Percentiles rank a stretch among this genome's conserved stretches.
Conservation (phyloP, 2,888 invertebrate genomes). For the Protophormia terraenovae region DNA sequence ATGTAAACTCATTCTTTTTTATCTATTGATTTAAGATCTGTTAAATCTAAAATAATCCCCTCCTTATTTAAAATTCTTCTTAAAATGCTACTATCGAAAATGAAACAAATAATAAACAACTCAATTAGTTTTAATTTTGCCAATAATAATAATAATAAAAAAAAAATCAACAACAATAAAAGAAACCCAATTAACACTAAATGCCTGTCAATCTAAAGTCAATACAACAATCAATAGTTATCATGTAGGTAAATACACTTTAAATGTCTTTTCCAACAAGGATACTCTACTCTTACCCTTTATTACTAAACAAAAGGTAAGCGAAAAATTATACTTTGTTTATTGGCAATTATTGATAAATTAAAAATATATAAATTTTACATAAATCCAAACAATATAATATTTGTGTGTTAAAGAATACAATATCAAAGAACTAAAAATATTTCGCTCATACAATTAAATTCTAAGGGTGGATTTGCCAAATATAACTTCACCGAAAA, state of each 20-base stretch:
- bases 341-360: constrained; percentile 54
- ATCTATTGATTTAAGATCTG: no score
- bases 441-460: background rate
- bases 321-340: constrained; percentile 19
- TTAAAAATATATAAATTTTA: constrained; percentile 44
- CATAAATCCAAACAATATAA: constrained; percentile 36
- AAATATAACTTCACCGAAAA: constrained; percentile 39
- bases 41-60: no score
- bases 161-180: background rate
- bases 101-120: background rate
- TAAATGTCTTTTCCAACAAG: constrained; percentile 23
- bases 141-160: background rate
- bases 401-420: constrained; percentile 21
- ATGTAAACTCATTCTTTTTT: no score
- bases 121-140: constrained; percentile 32
- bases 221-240: constrained; percentile 21
- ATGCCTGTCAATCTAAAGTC: constrained; percentile 43
- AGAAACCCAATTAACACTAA: constrained; percentile 46
- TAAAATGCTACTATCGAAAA: background rate
- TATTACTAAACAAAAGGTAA: background rate
- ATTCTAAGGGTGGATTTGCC: constrained; percentile 52
- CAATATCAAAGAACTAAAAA: background rate
- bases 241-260: no score
- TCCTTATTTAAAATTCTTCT: background rate
- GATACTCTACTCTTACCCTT: background rate